Evolutionary conservation across 2,797 vertebrate species (phyloP), one percentile per base, ranked within the genome.

Genomic region (Lophotriccus pileatus): DNA sequence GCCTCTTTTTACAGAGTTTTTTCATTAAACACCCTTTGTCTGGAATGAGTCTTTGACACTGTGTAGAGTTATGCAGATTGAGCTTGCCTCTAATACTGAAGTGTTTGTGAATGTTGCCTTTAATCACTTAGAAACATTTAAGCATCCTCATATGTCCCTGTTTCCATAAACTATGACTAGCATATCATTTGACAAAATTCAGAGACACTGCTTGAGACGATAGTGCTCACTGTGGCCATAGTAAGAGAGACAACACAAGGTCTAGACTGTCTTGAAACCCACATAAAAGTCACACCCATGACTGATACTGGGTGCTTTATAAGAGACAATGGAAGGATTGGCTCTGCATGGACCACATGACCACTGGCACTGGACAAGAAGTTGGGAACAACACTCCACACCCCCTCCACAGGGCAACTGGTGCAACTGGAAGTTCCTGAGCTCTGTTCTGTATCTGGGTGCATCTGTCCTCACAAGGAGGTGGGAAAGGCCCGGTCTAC

Each of bases 21-120:
- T 90, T 94, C 93, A 95, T 98, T 97, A 97, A 96, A 87, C 86
- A 94, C 53, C 25, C 89, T 96, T 96, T 97, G 95, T 84, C 74
- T 93, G 28, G 15, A 91, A 83, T 32, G 78, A 96, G 49, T 74
- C 86, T 94, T 74, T 82, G 89, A 83, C 72, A 20, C 50, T 49
- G 50, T 25, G 37, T 56, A 23, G 36, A 70, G 75, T 77, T 92
- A 62, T 78, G 83, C 79, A 90, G 81, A 90, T 91, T 41, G 55
- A 72, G 46, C 59, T 90, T 69, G 55, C 74, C 50, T 84, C 63
- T 64, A 69, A 73, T 76, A 27, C 44, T 43, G 4, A 67, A 73
- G 50, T 32, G 69, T 63, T 52, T 87, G 43, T 78, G 21, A 41
- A 10, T 39, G 55, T 58, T 89, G 76, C 50, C 79, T 96, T 81